Percentiles rank a stretch among this genome's conserved stretches.
Evolutionary conservation across 1,140 invertebrate genomes (phyloP).

Genomic region (Drosophila repletoides): DNA sequence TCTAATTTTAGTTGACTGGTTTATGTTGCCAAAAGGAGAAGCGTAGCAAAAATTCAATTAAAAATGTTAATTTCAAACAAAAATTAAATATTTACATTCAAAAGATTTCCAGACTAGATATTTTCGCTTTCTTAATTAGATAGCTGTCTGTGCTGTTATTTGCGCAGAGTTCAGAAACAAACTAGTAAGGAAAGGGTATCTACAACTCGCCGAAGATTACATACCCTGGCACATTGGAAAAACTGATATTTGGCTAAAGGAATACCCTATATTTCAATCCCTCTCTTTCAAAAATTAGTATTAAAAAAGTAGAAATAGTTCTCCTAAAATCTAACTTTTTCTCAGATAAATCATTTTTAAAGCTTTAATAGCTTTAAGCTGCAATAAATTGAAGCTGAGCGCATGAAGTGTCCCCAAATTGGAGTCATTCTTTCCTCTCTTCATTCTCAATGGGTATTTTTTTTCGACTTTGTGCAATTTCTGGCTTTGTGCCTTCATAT

Average conservation of each 20-base stretch:
- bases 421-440: background rate
- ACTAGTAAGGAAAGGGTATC: background rate
- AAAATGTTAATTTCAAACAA: conserved; percentile 32
- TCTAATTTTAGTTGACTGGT: conserved; percentile 66
- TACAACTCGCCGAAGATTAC: too few species aligned
- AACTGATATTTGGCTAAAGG: too few species aligned
- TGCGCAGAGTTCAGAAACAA: conserved; percentile 4
- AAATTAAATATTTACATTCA: conserved; percentile 25
- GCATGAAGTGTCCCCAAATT: conserved; percentile 2
- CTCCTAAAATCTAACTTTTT: background rate
- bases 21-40: conserved; percentile 49
- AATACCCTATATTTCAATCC: too few species aligned
- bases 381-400: conserved; percentile 30
- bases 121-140: background rate
- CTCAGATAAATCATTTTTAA: background rate
- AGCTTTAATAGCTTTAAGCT: conserved; percentile 11
- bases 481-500: conserved; percentile 51
- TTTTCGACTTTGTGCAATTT: conserved; percentile 16
- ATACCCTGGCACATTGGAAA: too few species aligned
- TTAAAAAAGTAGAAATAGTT: too few species aligned
- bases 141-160: too few species aligned
- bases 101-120: conserved; percentile 8
- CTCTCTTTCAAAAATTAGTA: too few species aligned
- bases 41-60: conserved; percentile 34
- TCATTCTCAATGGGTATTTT: conserved; percentile 6